phyloP scores from a whole-genome alignment of 2,888 invertebrate genomes.

The Acanthosepion pharaonis region DNA sequence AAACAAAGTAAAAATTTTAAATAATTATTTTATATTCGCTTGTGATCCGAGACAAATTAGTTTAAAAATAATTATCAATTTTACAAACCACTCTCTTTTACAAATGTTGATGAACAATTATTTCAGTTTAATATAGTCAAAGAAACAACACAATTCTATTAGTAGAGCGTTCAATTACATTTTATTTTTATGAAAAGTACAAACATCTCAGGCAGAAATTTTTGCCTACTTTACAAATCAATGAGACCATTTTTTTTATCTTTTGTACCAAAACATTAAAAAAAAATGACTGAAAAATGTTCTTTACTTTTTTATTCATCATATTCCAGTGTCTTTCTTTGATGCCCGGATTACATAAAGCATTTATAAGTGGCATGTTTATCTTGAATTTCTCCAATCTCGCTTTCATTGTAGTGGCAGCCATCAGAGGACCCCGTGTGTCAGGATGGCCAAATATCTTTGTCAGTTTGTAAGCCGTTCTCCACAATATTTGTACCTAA shows the following conservation, averaged over 20 bases:
- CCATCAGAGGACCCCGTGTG: slow-evolving; percentile 71
- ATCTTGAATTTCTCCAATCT: slow-evolving; percentile 74
- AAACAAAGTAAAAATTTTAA: too few relatives aligned
- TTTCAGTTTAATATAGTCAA: too few relatives aligned
- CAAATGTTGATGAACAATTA: too few relatives aligned
- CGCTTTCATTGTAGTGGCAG: slow-evolving; percentile 71
- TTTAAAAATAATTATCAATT: not conserved
- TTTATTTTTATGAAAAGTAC: too few relatives aligned
- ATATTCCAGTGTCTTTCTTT: slow-evolving; percentile 73
- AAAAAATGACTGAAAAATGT: not conserved
- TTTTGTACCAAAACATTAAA: too few relatives aligned
- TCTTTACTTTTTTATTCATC: slow-evolving; percentile 72
- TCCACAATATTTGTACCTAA: slow-evolving; percentile 73
- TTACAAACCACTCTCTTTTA: not conserved
- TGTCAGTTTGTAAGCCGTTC: slow-evolving; percentile 73
- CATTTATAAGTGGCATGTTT: slow-evolving; percentile 73
- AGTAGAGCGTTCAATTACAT: too few relatives aligned
- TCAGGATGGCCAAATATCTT: slow-evolving; percentile 72
- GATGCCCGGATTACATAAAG: slow-evolving; percentile 73
- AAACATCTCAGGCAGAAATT: too few relatives aligned
- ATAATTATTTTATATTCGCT: too few relatives aligned
- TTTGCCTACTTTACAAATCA: too few relatives aligned
- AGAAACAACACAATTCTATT: too few relatives aligned
- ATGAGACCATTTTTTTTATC: too few relatives aligned
- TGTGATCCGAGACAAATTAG: too few relatives aligned